Base-by-base conservation (phyloP, 2,797 vertebrate genomes). In the Prunella strophiata region DNA sequence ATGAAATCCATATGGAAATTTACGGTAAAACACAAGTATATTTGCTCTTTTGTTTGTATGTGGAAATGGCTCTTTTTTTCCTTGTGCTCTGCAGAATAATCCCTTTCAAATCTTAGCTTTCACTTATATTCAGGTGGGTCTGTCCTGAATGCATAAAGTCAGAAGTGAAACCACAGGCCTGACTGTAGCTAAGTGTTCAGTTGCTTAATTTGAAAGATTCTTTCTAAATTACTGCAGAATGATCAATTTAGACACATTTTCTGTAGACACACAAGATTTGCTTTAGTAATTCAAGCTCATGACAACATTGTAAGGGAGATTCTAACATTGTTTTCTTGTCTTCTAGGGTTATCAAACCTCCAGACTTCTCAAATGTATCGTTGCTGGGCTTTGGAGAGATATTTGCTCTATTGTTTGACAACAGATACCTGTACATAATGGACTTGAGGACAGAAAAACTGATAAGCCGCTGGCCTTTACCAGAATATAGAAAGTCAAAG, bases 401-500 rank as follows among this genome's bases (percentile, higher is more conserved):
- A 95, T 99, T 99, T 92, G 99, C 99, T 42, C 98, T 99, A 63
- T 98, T 99, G 62, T 99, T 99, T 92, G 99, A 99, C 97, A 99
- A 99, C 98, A 98, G 98, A 97, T 99, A 99, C 97, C 97, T 99
- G 92, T 99, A 99, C 84, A 99, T 99, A 96, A 99, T 99, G 99
- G 99, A 99, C 98, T 97, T 99, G 97, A 98, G 99, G 98, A 99
- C 99, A 97, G 99, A 99, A 97, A 98, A 96, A 27, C 98, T 99
- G 91, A 98, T 99, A 40, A 99, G 99, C 96, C 99, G 99, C 92
- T 99, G 99, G 99, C 99, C 99, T 77, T 97, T 99, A 65, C 99
- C 99, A 2, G 99, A 99, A 38, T 99, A 99, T 90, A 98, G 99
- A 92, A 99, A 99, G 91, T 99, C 99, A 70, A 99, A 99, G 97